Percentiles rank a stretch among this genome's conserved stretches.
phyloP scores from a whole-genome alignment of 2,888 invertebrate species.

The Acleris holmiana region DNA sequence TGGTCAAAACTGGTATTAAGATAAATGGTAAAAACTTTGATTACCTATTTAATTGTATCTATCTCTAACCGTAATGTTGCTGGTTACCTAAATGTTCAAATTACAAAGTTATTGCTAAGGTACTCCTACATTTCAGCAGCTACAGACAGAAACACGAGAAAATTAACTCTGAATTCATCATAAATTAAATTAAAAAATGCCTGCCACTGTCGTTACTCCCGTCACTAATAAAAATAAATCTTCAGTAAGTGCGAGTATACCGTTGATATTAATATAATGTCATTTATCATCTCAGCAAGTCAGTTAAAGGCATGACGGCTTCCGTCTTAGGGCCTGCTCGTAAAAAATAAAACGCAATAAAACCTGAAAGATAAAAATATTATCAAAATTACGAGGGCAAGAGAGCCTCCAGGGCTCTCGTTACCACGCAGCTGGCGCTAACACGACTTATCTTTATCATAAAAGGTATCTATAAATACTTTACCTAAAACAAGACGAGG shows the following conservation, averaged over 20 bases:
- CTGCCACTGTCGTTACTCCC: slow-evolving; percentile 1
- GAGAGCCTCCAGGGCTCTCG: slow-evolving; percentile 56
- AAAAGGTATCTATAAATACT: slow-evolving; percentile 43
- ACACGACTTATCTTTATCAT: slow-evolving; percentile 54
- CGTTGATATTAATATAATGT: slow-evolving; percentile 20
- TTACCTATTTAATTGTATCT: too few species aligned
- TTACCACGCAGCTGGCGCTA: slow-evolving; percentile 50
- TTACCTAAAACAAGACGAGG: not conserved
- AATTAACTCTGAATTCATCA: not conserved
- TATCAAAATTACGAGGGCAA: slow-evolving; percentile 64
- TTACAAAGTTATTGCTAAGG: not conserved
- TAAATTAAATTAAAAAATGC: not conserved
- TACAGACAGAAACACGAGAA: not conserved
- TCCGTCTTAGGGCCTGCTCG: slow-evolving; percentile 49
- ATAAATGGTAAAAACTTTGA: too few species aligned
- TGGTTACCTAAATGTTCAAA: too few species aligned
- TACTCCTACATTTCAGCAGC: not conserved
- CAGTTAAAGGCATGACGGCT: slow-evolving; percentile 39
- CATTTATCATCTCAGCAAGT: slow-evolving; percentile 54
- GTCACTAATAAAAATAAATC: slow-evolving; percentile 13
- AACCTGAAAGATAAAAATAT: slow-evolving; percentile 67
- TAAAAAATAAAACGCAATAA: slow-evolving; percentile 69
- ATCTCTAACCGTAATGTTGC: too few species aligned
- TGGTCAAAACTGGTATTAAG: too few species aligned
- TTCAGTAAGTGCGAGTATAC: slow-evolving; percentile 16